A percentile compares a stretch with the other conserved stretches of the same genome.
phyloP scores from a whole-genome alignment of 1,140 invertebrate genomes.

The Drosophila kohkoa region DNA sequence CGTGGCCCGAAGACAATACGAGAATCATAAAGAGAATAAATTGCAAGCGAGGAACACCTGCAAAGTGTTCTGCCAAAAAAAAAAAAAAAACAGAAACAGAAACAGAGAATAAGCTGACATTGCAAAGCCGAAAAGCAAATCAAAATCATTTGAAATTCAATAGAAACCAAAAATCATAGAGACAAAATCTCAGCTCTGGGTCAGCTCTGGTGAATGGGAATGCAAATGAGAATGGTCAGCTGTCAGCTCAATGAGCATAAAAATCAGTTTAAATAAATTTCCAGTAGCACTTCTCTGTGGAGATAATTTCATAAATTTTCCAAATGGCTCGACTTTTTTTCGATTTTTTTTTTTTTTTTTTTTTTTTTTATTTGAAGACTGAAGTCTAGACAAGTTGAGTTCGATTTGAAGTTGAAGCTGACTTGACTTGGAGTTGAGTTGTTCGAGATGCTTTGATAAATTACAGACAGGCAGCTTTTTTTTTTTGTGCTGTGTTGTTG shows the following conservation, averaged over 20 bases:
- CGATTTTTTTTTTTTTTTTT: conserved; percentile 22
- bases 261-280: conserved; percentile 64
- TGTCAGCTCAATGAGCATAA: conserved; percentile 18
- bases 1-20: conserved; percentile 38
- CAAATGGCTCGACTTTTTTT: conserved; percentile 47
- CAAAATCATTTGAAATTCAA: conserved; percentile 54
- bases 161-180: conserved; percentile 40
- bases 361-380: conserved; percentile 9
- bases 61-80: conserved; percentile 47
- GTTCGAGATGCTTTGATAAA: conserved; percentile 65
- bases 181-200: not conserved
- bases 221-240: conserved; percentile 24
- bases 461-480: conserved; percentile 44
- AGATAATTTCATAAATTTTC: conserved; percentile 66
- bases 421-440: conserved; percentile 37
- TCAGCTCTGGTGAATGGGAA: conserved; percentile 19
- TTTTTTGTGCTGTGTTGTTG: conserved; percentile 18
- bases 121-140: conserved; percentile 12
- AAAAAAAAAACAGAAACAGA: not conserved
- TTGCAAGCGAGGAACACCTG: conserved; percentile 60
- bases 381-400: conserved; percentile 43
- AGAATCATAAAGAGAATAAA: conserved; percentile 10
- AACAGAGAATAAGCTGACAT: not conserved
- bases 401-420: conserved; percentile 33
- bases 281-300: conserved; percentile 61